phyloP scores from a whole-genome alignment of 2,113 vertebrate species.

The Macheiramphus alcinus region DNA sequence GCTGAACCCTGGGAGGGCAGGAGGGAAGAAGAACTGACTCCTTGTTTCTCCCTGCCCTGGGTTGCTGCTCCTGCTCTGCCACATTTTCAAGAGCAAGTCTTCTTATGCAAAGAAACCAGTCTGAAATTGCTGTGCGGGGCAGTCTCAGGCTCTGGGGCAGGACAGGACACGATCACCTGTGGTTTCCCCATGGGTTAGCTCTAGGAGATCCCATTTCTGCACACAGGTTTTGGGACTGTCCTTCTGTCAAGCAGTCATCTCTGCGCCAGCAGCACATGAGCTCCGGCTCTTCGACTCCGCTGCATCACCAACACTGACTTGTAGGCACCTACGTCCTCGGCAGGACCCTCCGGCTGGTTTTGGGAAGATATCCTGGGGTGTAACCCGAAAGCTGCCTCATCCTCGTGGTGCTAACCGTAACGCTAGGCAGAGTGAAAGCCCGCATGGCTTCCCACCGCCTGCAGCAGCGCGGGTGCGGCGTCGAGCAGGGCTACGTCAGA shows the following conservation, averaged over 20 bases:
- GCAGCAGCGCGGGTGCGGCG: too few relatives aligned
- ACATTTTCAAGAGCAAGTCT: neutral
- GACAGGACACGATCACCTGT: neutral
- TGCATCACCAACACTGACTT: neutral
- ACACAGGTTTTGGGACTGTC: neutral
- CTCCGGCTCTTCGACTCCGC: fast-evolving
- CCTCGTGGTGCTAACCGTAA: neutral
- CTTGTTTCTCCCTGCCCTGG: neutral
- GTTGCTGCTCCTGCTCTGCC: neutral
- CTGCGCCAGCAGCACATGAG: neutral
- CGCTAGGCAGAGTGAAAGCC: neutral
- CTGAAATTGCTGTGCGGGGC: neutral
- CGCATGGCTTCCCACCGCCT: neutral
- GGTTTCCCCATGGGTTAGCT: neutral
- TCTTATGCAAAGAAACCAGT: neutral
- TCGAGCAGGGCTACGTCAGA: neutral
- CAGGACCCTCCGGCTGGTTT: neutral
- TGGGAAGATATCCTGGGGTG: neutral
- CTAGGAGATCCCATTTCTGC: neutral
- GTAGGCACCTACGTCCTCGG: neutral
- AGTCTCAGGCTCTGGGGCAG: neutral
- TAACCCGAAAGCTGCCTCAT: neutral
- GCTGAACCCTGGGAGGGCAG: neutral
- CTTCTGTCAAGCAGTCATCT: neutral
- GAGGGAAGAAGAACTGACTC: neutral